phyloP scores from a whole-genome alignment of 2,888 invertebrate species.

The Psylliodes chrysocephalus region DNA sequence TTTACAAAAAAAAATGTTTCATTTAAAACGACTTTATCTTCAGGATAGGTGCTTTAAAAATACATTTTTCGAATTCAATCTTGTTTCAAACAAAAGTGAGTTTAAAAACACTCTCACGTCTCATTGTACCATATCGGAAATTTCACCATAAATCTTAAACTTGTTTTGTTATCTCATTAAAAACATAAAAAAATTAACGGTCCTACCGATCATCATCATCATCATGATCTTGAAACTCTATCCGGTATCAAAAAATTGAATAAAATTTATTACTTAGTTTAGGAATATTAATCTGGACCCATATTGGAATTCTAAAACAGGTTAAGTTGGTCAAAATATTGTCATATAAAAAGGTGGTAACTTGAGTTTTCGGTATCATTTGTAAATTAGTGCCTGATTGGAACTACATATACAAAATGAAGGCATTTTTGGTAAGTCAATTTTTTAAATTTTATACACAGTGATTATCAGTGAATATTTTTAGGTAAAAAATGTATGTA shows the following conservation, averaged over 20 bases:
- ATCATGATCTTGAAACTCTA: not conserved
- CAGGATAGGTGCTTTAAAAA: no score
- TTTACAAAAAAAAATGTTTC: no score
- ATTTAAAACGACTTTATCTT: no score
- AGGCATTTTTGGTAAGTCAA: conserved; percentile 40
- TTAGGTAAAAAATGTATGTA: no score
- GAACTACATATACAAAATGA: conserved; percentile 38
- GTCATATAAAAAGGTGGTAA: conserved; percentile 29
- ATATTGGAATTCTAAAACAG: conserved; percentile 9
- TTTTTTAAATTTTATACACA: no score
- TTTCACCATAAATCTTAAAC: not conserved
- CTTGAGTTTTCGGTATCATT: conserved; percentile 32
- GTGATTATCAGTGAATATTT: no score
- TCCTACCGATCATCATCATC: not conserved
- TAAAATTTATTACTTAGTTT: not conserved
- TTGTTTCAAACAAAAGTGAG: no score
- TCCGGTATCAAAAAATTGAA: conserved; percentile 5
- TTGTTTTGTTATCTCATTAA: not conserved
- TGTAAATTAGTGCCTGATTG: conserved; percentile 31
- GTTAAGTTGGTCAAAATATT: conserved; percentile 3
- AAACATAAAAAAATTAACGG: not conserved
- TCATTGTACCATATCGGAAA: not conserved
- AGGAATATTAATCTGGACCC: conserved; percentile 10
- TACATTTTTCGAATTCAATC: no score
- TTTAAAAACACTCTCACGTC: not conserved